A percentile compares a stretch with the other conserved stretches of the same genome.
Conservation (phyloP, 1,140 invertebrate genomes). For the Tetramorium simillimum region DNA sequence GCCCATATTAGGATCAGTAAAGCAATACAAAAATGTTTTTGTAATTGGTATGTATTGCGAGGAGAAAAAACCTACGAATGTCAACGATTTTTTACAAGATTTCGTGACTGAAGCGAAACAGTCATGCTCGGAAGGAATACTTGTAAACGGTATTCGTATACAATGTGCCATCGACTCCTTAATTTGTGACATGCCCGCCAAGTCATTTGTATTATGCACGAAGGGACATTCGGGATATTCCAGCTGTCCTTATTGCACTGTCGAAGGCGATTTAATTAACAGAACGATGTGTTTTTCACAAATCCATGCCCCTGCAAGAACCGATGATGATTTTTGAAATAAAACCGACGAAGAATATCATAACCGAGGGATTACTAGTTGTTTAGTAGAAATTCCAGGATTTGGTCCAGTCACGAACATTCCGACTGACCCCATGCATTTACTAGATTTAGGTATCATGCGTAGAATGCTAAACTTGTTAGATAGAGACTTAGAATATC, state of each 20-base stretch:
- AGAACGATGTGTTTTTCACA: neutral
- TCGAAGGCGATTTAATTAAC: neutral
- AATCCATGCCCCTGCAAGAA: neutral
- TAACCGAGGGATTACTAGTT: neutral
- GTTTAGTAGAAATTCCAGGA: neutral
- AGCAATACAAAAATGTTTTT: neutral
- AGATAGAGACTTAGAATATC: neutral
- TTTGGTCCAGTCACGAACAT: conserved; percentile 1
- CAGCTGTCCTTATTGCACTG: neutral
- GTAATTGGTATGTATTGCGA: neutral
- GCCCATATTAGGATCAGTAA: neutral
- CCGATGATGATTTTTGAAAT: neutral
- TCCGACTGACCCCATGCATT: neutral
- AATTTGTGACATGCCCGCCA: neutral
- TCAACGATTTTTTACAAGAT: neutral
- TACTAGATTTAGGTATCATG: neutral
- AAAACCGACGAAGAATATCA: conserved; percentile 1
- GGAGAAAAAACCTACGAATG: neutral
- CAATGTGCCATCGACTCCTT: neutral
- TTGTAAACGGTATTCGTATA: neutral
- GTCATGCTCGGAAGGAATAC: neutral
- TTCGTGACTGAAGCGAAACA: conserved; percentile 8
- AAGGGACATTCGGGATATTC: neutral
- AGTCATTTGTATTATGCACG: conserved; percentile 3
- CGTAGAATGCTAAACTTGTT: neutral